Evolutionary conservation across 2,113 vertebrate species (phyloP).

Genomic region (Strigops habroptila): DNA sequence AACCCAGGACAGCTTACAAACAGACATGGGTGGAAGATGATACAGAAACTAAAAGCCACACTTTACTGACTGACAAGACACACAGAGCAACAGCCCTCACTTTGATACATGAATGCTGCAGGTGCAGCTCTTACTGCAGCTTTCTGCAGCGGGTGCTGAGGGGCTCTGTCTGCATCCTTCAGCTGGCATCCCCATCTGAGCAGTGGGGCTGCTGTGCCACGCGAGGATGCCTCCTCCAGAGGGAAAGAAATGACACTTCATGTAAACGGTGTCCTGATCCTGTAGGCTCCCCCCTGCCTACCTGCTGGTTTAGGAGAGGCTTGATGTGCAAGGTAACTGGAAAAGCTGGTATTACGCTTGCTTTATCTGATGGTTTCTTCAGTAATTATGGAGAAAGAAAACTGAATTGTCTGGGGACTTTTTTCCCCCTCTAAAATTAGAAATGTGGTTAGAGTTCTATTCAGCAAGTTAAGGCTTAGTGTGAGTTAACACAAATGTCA

Average conservation of each 20-base stretch:
- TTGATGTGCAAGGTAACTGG: background rate
- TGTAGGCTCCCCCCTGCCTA: fast-evolving
- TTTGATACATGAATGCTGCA: fast-evolving
- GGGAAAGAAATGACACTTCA: background rate
- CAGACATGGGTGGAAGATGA: background rate
- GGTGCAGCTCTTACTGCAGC: fast-evolving
- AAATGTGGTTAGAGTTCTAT: background rate
- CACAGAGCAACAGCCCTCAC: background rate
- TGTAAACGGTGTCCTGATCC: background rate
- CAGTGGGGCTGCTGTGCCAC: background rate
- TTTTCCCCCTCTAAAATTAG: background rate
- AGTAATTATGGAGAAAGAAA: background rate
- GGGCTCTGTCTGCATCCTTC: fast-evolving
- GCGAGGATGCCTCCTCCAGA: background rate
- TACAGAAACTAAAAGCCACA: background rate
- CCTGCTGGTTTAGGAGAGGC: fast-evolving
- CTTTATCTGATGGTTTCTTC: background rate
- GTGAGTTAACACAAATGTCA: fast-evolving
- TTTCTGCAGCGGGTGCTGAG: background rate
- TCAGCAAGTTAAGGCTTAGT: background rate
- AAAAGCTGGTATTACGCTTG: fast-evolving
- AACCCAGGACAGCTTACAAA: background rate
- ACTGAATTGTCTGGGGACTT: background rate
- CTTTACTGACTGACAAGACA: background rate
- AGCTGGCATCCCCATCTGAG: background rate